Conservation (phyloP, 2,113 vertebrate species). For the Corythornis vintsioides region DNA sequence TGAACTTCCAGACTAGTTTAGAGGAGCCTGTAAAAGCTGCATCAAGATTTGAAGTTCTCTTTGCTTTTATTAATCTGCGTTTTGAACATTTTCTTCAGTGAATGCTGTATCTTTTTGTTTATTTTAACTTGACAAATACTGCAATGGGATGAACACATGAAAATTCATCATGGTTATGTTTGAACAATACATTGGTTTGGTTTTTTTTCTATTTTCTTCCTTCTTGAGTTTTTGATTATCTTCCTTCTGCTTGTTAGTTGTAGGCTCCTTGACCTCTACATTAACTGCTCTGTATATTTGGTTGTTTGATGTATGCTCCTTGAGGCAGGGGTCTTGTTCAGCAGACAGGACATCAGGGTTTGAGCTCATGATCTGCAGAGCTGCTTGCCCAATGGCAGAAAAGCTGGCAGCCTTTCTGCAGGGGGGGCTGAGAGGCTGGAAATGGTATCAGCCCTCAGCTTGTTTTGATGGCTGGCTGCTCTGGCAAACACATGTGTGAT, state of each 20-base stretch:
- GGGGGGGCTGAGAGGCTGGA: not conserved
- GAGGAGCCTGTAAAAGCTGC: not conserved
- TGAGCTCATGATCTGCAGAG: not conserved
- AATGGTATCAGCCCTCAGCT: not conserved
- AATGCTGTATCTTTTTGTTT: not conserved
- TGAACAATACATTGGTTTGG: not conserved
- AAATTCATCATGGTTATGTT: not conserved
- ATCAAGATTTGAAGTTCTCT: not conserved
- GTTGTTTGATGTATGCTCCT: not conserved
- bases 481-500: not conserved
- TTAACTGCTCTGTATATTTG: constrained; percentile 11
- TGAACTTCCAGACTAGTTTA: not conserved
- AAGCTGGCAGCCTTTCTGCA: not conserved
- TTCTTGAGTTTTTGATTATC: not conserved
- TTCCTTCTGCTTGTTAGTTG: not conserved
- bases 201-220: not conserved
- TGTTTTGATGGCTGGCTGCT: not conserved
- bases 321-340: constrained; percentile 2
- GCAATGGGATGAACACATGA: not conserved
- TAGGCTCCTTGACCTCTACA: not conserved
- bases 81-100: not conserved
- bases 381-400: not conserved
- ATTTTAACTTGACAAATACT: not conserved
- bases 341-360: not conserved
- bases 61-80: not conserved